These are phyloP conservation scores for Orientallactaga sibirica DNA, from an alignment of 2,797 vertebrate genomes.

Conservation along the genomic window DNA sequence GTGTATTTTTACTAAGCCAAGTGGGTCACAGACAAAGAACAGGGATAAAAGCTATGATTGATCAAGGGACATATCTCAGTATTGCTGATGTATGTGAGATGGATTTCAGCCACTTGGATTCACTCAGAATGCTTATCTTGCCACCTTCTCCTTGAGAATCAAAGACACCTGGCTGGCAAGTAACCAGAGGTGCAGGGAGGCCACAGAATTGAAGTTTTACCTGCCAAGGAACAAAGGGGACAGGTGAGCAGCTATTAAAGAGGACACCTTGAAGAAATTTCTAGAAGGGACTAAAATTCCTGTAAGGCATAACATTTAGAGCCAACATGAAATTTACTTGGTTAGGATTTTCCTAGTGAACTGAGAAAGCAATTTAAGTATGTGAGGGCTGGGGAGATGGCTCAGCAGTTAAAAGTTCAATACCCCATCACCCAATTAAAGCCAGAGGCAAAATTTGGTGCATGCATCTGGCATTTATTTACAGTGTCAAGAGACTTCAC, in stretches of 20 bases:
- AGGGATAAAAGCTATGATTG: background rate
- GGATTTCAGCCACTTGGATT: background rate
- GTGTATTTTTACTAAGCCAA: background rate
- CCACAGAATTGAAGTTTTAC: background rate
- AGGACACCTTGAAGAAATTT: background rate
- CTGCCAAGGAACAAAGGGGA: background rate
- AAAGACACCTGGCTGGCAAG: too few species aligned
- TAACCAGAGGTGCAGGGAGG: background rate
- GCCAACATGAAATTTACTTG: background rate
- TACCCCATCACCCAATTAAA: too few species aligned
- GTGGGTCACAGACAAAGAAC: background rate
- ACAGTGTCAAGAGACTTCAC: too few species aligned
- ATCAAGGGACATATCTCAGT: background rate
- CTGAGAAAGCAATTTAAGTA: background rate
- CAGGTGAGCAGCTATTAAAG: background rate
- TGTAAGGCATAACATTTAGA: background rate
- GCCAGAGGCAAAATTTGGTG: too few species aligned
- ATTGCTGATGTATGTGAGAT: background rate
- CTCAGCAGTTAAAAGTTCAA: too few species aligned
- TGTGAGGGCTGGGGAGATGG: too few species aligned
- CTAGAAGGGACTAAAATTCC: background rate
- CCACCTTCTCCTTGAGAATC: background rate
- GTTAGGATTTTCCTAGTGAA: background rate
- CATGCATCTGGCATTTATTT: too few species aligned
- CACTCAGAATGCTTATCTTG: too few species aligned